Evolutionary conservation across 2,888 invertebrate species (phyloP), one percentile per base, ranked within the genome.

Genomic region (Brachyptera putata): DNA sequence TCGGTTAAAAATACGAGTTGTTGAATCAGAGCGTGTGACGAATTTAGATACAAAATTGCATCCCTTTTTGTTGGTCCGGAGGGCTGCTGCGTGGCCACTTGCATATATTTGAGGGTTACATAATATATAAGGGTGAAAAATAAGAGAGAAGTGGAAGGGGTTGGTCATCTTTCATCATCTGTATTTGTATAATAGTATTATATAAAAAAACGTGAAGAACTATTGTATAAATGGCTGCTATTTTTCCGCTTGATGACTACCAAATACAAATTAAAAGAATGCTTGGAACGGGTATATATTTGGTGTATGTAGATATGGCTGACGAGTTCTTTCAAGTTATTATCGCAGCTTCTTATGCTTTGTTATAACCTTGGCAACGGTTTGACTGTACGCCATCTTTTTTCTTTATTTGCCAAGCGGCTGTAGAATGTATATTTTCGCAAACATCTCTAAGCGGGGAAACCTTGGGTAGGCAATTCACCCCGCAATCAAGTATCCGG

Each of bases 401-500:
- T 22, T 46, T 7, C 24, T 21, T 18, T 46, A 22, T 46, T 46
- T n/a, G 46, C 46, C n/a, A 7, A 46, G 21, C 41, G 5, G 21
- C n/a, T n/a, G n/a, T n/a, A n/a, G n/a, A n/a, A n/a, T n/a, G n/a
- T n/a, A n/a, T n/a, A n/a, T n/a, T n/a, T n/a, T n/a, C n/a, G n/a
- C n/a, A n/a, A n/a, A n/a, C n/a, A n/a, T n/a, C n/a, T n/a, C n/a
- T n/a, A n/a, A n/a, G n/a, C n/a, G n/a, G 43, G 59, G 55, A 59
- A 53, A 50, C 61, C 61, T 61, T 61, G 57, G 49, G 39, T 26
- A 39, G 61, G 61, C 48, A 53, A 56, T 61, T 61, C 56, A 56
- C 62, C 60, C 60, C 59, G 41, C 61, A 46, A 5, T 7, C 30
- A 11, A 11, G 11, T 30, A 30, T 30, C 30, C 30, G 30, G 7